Conservation (phyloP, 2,888 invertebrate species). For the Imbricaverruca yamaguchii region DNA sequence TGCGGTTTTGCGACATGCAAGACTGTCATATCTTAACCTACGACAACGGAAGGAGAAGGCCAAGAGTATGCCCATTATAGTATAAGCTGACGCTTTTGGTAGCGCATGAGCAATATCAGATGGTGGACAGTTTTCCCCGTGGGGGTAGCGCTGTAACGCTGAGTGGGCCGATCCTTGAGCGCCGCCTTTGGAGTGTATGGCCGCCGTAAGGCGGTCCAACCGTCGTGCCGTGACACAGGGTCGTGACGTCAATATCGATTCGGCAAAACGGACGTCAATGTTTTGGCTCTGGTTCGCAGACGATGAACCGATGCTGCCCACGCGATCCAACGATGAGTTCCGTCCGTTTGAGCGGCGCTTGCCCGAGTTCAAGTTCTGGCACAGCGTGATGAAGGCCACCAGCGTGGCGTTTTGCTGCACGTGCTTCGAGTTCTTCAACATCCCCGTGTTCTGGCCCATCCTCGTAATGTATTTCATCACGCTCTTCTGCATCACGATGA, state of each 20-base stretch:
- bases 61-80: no score
- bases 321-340: constrained; percentile 93
- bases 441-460: constrained; percentile 99
- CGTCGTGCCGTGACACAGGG: no score
- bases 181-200: no score
- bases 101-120: no score
- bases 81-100: no score
- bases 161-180: neutral
- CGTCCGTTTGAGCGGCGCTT: constrained; percentile 91
- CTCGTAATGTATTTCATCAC: constrained; percentile 99
- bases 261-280: neutral
- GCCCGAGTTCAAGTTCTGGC: constrained; percentile 99
- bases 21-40: no score
- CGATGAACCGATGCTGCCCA: constrained; percentile 92
- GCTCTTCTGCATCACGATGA: constrained; percentile 97
- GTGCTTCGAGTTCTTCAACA: constrained; percentile 85
- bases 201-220: no score
- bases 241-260: no score
- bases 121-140: no score
- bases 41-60: no score
- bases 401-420: constrained; percentile 83
- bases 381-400: constrained; percentile 91
- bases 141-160: neutral
- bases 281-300: constrained; percentile 37
- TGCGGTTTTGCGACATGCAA: no score